Percentiles rank a stretch among this genome's conserved stretches.
These are phyloP conservation scores for Ramphastos sulfuratus DNA, from an alignment of 2,113 vertebrate genomes.

Conservation along the genomic window DNA sequence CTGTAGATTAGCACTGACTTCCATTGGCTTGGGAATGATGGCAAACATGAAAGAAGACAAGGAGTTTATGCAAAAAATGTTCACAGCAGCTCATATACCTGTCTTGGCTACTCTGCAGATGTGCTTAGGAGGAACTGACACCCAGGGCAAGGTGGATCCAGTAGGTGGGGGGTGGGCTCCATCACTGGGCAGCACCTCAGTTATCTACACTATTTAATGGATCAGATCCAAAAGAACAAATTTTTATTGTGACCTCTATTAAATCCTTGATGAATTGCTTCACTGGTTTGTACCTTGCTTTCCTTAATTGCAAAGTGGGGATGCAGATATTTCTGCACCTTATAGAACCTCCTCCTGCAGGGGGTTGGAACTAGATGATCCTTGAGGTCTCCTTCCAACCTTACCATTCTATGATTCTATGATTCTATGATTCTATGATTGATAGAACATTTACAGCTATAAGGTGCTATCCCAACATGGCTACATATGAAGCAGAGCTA, in stretches of 20 bases:
- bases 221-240: neutral
- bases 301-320: neutral
- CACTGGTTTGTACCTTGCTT: neutral
- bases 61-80: neutral
- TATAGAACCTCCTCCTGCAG: neutral
- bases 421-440: no score
- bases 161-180: accelerated
- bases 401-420: no score
- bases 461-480: neutral
- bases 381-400: no score
- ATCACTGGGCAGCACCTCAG: neutral
- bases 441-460: neutral
- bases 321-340: neutral
- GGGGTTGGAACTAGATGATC: no score
- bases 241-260: neutral
- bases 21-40: neutral
- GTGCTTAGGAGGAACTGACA: neutral
- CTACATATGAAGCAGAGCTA: neutral
- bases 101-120: neutral
- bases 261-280: neutral
- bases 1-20: neutral
- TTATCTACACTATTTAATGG: neutral
- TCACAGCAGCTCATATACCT: neutral
- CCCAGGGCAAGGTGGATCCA: neutral
- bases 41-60: neutral